Evolutionary conservation across 2,113 vertebrate species (phyloP).

Genomic region (Rhadina sibilatrix): DNA sequence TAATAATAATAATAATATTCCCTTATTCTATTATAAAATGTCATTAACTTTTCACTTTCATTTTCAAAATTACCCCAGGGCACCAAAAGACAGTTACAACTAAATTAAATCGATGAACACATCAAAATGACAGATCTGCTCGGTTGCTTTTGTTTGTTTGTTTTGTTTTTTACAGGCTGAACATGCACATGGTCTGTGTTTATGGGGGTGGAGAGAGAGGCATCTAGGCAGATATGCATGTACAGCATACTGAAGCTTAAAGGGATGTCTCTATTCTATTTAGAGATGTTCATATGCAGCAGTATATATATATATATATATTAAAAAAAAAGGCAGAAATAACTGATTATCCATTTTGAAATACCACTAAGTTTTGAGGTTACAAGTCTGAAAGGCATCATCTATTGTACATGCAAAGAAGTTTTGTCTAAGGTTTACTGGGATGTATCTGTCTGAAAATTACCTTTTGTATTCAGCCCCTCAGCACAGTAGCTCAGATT

Average conservation of each 20-base stretch:
- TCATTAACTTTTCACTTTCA: neutral
- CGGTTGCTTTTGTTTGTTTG: neutral
- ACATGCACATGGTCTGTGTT: too few species aligned
- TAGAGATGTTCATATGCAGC: neutral
- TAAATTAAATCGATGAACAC: neutral
- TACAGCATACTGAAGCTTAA: neutral
- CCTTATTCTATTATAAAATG: neutral
- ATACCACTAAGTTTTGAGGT: constrained; percentile 21
- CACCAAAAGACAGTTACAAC: neutral
- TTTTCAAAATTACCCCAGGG: neutral
- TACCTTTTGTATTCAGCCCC: constrained; percentile 28
- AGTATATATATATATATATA: too few species aligned
- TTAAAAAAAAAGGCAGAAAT: constrained; percentile 27
- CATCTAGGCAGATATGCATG: neutral
- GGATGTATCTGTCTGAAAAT: constrained; percentile 54
- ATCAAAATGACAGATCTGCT: neutral
- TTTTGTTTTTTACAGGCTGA: neutral
- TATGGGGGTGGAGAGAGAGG: too few species aligned
- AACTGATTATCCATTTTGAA: neutral
- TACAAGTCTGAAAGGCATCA: neutral
- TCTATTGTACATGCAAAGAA: neutral
- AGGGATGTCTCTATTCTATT: neutral
- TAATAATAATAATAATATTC: neutral
- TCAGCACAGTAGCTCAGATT: constrained; percentile 20
- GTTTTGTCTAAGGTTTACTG: constrained; percentile 22